Conservation (phyloP, 2,888 invertebrate genomes). For the Philaethria dido region DNA sequence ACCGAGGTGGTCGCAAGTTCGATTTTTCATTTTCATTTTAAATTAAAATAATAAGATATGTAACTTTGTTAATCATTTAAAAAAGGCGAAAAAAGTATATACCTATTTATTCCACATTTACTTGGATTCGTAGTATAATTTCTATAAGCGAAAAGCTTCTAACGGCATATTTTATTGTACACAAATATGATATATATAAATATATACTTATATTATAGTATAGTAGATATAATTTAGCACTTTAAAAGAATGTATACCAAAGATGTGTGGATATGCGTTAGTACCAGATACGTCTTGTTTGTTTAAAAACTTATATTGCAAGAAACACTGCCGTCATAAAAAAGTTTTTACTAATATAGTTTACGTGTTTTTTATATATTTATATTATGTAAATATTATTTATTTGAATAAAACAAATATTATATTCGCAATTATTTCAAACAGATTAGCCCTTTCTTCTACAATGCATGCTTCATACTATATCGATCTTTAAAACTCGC, state of each 20-base stretch:
- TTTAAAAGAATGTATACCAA: conserved; percentile 69
- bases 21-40: neutral
- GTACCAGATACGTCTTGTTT: conserved; percentile 43
- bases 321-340: conserved; percentile 60
- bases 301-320: conserved; percentile 36
- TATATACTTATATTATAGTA: conserved; percentile 34
- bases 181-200: conserved; percentile 5
- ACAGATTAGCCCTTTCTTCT: conserved; percentile 28
- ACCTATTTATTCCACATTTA: neutral
- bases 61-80: conserved; percentile 15
- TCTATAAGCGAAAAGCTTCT: neutral
- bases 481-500: conserved; percentile 48
- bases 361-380: conserved; percentile 49
- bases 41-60: neutral
- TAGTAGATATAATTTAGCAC: conserved; percentile 44
- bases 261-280: conserved; percentile 52
- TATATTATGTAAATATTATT: conserved; percentile 43
- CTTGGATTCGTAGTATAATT: conserved; percentile 21
- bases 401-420: conserved; percentile 17
- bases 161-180: conserved; percentile 17
- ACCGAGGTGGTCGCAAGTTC: neutral
- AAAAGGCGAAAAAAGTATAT: neutral
- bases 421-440: conserved; percentile 26
- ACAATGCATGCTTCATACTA: conserved; percentile 43
- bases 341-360: conserved; percentile 51